A percentile compares a stretch with the other conserved stretches of the same genome.
Evolutionary conservation across 2,113 vertebrate species (phyloP).

Genomic region (Onychostoma macrolepis): DNA sequence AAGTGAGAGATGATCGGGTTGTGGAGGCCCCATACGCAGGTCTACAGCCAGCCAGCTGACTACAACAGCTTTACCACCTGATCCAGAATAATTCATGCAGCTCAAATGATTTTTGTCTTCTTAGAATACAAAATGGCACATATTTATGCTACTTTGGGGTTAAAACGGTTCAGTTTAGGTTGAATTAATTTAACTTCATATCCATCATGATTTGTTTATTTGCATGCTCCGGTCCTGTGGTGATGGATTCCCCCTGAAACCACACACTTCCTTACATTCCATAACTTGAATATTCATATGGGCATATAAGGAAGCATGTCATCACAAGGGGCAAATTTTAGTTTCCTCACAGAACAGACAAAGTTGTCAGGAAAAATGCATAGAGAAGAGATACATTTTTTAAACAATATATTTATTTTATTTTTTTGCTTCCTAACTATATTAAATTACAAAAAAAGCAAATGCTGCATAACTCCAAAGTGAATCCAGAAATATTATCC

Average conservation of each 20-base stretch:
- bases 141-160: not conserved
- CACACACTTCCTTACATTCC: slow-evolving; percentile 99
- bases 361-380: not conserved
- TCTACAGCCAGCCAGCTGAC: slow-evolving; percentile 55
- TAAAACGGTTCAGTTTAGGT: not conserved
- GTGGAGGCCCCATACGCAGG: slow-evolving; percentile 37
- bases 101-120: not conserved
- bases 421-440: not conserved
- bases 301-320: slow-evolving; percentile 99
- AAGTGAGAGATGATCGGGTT: slow-evolving; percentile 42
- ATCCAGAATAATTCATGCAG: slow-evolving; percentile 46
- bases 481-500: not conserved
- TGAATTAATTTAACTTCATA: not conserved
- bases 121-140: not conserved
- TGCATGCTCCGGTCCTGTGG: not conserved
- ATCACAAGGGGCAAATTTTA: slow-evolving; percentile 78
- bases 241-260: slow-evolving; percentile 78
- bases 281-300: slow-evolving; percentile 94
- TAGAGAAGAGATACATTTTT: slow-evolving; percentile 65
- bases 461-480: not conserved
- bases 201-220: not conserved
- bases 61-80: slow-evolving; percentile 65
- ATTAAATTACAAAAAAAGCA: not conserved
- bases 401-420: slow-evolving; percentile 44
- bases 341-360: slow-evolving; percentile 48